phyloP scores from a whole-genome alignment of 2,888 invertebrate genomes.

The Dolomedes plantarius region DNA sequence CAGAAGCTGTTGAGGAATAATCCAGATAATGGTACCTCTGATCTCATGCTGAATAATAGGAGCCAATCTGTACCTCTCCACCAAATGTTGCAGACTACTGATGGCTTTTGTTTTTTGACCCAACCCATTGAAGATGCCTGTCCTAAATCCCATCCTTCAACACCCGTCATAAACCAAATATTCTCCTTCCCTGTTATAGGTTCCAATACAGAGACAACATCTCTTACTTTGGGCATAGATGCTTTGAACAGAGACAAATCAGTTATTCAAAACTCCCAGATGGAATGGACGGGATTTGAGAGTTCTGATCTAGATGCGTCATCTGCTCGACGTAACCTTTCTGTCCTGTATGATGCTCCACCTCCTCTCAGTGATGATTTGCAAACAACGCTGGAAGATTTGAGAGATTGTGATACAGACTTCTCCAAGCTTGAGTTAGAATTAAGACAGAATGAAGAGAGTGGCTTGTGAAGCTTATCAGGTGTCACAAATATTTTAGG shows the following conservation, averaged over 20 bases:
- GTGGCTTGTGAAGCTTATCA: conserved; percentile 31
- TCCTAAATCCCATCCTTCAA: conserved; percentile 72
- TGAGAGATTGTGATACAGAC: conserved; percentile 74
- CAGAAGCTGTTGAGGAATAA: conserved; percentile 63
- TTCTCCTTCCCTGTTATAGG: conserved; percentile 71
- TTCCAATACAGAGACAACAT: conserved; percentile 33
- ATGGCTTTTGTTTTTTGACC: conserved; percentile 24
- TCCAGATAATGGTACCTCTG: background rate
- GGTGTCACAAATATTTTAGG: background rate
- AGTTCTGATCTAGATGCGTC: conserved; percentile 30
- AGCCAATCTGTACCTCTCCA: conserved; percentile 89
- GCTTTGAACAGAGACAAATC: conserved; percentile 41
- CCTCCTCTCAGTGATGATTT: conserved; percentile 72
- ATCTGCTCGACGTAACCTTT: conserved; percentile 64
- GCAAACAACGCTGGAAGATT: conserved; percentile 73
- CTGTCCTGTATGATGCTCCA: conserved; percentile 64
- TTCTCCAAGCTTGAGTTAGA: conserved; percentile 74
- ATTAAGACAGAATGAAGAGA: conserved; percentile 56
- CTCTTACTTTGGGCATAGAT: conserved; percentile 10
- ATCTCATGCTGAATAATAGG: conserved; percentile 77
- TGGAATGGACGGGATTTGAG: conserved; percentile 52
- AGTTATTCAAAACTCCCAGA: conserved; percentile 9
- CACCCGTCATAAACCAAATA: conserved; percentile 68
- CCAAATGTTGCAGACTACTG: conserved; percentile 78
- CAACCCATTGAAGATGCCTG: conserved; percentile 28